phyloP scores from a whole-genome alignment of 2,797 vertebrate species.

The Sebastes wilsoni region DNA sequence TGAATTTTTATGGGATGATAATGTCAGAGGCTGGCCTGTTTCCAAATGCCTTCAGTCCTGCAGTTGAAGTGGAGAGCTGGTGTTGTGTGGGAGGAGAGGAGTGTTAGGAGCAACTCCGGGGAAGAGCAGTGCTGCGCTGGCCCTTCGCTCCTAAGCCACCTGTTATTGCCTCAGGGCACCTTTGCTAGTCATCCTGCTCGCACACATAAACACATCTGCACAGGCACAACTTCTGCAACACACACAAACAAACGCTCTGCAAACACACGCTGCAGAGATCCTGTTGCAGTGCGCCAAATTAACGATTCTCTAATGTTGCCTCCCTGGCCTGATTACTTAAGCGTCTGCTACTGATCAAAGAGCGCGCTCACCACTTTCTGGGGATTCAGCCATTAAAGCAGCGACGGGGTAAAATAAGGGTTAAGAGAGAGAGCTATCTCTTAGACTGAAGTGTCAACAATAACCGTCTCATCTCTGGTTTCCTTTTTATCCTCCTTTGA shows the following conservation, averaged over 20 bases:
- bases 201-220: slow-evolving; percentile 12
- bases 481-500: slow-evolving; percentile 48
- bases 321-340: slow-evolving; percentile 66
- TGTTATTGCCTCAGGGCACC: slow-evolving; percentile 69
- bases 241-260: not conserved
- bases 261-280: slow-evolving; percentile 36
- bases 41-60: slow-evolving; percentile 50
- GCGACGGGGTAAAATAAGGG: slow-evolving; percentile 44
- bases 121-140: slow-evolving; percentile 51
- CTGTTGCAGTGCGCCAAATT: slow-evolving; percentile 67
- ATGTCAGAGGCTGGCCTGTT: slow-evolving; percentile 33
- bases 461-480: slow-evolving; percentile 52
- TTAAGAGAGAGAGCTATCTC: slow-evolving; percentile 40
- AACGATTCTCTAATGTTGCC: slow-evolving; percentile 49
- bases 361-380: slow-evolving; percentile 31
- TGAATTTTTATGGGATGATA: slow-evolving; percentile 10
- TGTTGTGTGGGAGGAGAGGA: slow-evolving; percentile 60
- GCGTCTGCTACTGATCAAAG: slow-evolving; percentile 71
- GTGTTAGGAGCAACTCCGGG: slow-evolving; percentile 62
- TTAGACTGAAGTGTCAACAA: slow-evolving; percentile 60
- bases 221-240: not conserved
- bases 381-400: slow-evolving; percentile 45
- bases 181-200: slow-evolving; percentile 44
- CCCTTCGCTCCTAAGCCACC: slow-evolving; percentile 64
- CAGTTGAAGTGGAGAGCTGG: slow-evolving; percentile 41